Evolutionary conservation across 2,888 invertebrate genomes (phyloP).

Genomic region (Thera britannica): DNA sequence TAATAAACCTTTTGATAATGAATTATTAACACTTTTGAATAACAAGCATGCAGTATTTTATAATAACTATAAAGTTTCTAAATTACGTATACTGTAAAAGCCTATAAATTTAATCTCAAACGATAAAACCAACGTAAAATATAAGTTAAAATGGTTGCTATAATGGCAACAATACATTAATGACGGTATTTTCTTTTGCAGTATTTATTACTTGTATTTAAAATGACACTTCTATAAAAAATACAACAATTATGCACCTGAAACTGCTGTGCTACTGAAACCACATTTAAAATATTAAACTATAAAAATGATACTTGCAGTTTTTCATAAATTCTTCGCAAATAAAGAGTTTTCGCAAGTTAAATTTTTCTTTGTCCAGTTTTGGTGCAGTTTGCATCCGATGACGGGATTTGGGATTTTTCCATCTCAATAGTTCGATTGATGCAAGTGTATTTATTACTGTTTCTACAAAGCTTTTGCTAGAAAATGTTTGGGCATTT

Average conservation of each 20-base stretch:
- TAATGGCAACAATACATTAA: constrained; percentile 26
- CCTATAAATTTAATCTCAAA: constrained; percentile 33
- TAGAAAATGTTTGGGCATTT: no score
- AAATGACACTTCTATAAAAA: constrained; percentile 2
- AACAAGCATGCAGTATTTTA: constrained; percentile 32
- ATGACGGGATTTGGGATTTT: background rate
- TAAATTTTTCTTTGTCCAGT: background rate
- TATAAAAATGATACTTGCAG: no score
- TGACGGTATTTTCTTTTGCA: constrained; percentile 24
- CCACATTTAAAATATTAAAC: no score
- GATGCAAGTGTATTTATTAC: no score
- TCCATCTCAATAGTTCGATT: no score
- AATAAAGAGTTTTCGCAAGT: background rate
- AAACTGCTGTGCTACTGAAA: no score
- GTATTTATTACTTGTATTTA: constrained; percentile 11
- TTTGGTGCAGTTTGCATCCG: background rate
- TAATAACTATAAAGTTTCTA: constrained; percentile 31
- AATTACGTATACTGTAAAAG: constrained; percentile 29
- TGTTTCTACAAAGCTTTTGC: no score
- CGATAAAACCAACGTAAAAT: constrained; percentile 26
- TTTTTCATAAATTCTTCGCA: background rate
- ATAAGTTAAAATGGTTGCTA: constrained; percentile 31
- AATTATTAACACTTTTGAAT: constrained; percentile 31
- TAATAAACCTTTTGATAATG: constrained; percentile 31
- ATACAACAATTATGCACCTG: no score